Evolutionary conservation across 2,113 vertebrate genomes (phyloP).

Genomic region (Grammomys dolichurus): DNA sequence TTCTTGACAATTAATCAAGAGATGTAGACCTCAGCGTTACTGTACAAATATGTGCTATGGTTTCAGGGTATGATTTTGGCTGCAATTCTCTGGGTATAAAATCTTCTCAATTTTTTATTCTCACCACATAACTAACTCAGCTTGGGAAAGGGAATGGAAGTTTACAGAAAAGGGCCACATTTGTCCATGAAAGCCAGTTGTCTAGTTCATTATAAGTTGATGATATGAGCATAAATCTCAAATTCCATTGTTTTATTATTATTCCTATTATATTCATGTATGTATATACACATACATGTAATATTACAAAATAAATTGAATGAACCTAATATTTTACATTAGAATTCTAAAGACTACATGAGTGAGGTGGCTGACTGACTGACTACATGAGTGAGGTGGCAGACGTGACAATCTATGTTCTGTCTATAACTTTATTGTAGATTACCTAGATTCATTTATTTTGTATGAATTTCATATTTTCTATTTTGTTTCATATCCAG

Average conservation of each 20-base stretch:
- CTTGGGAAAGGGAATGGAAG: background rate
- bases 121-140: background rate
- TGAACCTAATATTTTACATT: background rate
- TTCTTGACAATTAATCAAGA: background rate
- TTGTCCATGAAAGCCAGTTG: background rate
- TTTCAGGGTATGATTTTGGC: background rate
- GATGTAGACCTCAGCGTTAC: background rate
- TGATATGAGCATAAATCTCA: background rate
- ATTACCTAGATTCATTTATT: background rate
- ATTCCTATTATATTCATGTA: background rate
- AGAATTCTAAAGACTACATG: background rate
- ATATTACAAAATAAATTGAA: background rate
- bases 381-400: background rate
- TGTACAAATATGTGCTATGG: background rate
- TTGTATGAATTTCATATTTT: background rate
- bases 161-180: background rate
- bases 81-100: background rate
- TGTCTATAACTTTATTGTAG: background rate
- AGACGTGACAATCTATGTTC: background rate
- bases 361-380: too few species aligned
- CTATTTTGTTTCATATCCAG: background rate
- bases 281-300: background rate
- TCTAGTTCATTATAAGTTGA: background rate
- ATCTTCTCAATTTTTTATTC: background rate
- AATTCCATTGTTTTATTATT: background rate